Percentiles rank a stretch among this genome's conserved stretches.
phyloP scores from a whole-genome alignment of 2,888 invertebrate species.

The Limnephilus rhombicus region DNA sequence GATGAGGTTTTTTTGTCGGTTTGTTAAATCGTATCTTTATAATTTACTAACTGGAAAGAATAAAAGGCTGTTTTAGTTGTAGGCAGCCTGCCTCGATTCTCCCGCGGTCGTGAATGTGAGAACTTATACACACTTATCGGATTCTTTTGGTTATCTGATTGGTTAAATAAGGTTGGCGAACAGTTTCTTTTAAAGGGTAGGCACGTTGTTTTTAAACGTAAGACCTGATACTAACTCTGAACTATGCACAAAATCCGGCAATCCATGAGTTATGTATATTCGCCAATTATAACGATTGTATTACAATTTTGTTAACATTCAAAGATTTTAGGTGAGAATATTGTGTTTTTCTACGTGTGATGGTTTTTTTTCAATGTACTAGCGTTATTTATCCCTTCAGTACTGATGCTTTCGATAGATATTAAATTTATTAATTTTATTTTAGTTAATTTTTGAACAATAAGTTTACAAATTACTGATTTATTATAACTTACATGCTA shows the following conservation, averaged over 20 bases:
- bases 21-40: slow-evolving; percentile 9
- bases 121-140: background rate
- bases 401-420: too few relatives aligned
- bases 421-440: too few relatives aligned
- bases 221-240: background rate
- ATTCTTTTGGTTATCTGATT: background rate
- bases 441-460: too few relatives aligned
- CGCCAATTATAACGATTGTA: background rate
- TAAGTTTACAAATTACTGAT: too few relatives aligned
- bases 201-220: background rate
- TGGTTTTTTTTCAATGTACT: too few relatives aligned
- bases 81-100: background rate
- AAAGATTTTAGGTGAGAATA: background rate
- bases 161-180: background rate
- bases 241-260: background rate
- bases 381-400: too few relatives aligned
- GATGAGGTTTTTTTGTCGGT: slow-evolving; percentile 28
- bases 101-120: background rate
- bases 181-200: background rate
- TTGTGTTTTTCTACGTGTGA: too few relatives aligned
- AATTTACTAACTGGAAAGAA: slow-evolving; percentile 11
- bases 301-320: background rate
- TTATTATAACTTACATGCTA: too few relatives aligned
- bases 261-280: background rate
- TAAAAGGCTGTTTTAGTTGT: background rate